A percentile compares a stretch with the other conserved stretches of the same genome.
Conservation (phyloP, 2,888 invertebrate species). For the Eueremaeus valkanovi region DNA sequence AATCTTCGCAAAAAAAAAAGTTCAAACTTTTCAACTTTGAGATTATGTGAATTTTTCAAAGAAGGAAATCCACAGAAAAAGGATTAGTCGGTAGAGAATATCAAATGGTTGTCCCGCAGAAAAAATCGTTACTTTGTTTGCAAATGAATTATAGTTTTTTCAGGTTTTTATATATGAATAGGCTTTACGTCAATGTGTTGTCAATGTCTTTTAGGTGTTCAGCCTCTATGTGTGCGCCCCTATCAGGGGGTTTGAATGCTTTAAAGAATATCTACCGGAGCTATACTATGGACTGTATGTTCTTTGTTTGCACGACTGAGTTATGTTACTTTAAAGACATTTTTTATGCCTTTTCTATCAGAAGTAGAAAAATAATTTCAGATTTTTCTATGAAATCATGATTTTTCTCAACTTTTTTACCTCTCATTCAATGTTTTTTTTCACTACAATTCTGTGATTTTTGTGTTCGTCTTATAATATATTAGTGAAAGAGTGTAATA, state of each 20-base stretch:
- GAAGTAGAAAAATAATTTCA: background rate
- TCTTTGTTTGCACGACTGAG: conserved; percentile 3
- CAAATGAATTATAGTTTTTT: background rate
- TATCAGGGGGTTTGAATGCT: background rate
- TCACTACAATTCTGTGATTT: too few species aligned
- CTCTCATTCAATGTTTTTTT: background rate
- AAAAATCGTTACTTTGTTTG: background rate
- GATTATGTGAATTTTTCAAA: too few species aligned
- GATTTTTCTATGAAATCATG: background rate
- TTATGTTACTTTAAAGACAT: background rate
- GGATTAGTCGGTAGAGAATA: background rate
- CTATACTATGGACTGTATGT: background rate
- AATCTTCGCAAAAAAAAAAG: too few species aligned
- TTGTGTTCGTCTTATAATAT: background rate
- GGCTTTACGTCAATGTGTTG: background rate
- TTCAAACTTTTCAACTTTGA: too few species aligned
- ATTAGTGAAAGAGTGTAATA: background rate
- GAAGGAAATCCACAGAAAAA: background rate
- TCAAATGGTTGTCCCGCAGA: conserved; percentile 27
- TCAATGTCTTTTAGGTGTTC: too few species aligned
- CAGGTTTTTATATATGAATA: too few species aligned
- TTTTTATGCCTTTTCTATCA: background rate
- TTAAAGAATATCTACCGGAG: background rate
- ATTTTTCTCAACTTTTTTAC: background rate
- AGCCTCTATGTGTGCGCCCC: too few species aligned